Base-by-base conservation (phyloP, 2,888 invertebrate genomes). In the Orgyia antiqua region DNA sequence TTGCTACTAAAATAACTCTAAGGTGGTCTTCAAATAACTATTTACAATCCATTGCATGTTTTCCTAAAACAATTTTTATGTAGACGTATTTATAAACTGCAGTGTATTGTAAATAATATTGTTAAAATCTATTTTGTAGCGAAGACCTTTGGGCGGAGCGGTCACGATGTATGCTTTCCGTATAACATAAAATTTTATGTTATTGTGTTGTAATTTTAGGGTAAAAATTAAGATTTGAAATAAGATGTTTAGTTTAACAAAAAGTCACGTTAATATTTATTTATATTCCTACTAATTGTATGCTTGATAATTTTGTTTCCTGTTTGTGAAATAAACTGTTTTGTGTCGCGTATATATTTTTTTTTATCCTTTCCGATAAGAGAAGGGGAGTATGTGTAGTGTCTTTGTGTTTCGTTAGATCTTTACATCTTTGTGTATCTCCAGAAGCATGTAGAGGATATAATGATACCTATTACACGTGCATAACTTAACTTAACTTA, bases 131-230 rank as follows among this genome's bases (percentile, higher is more conserved):
- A 7, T 4, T 13, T 31, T 30, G 10, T 32, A 27, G 25, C 28
- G 3, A 27, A 24, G 10, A 20, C 30, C n/a, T 26, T 12, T 26
- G 53, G 68, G 64, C 53, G 65, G 59, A 51, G 63, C 48, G 36
- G 34, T 12, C 35, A 35, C 41, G 55, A 62, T 64, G 39, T 60
- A 70, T 57, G 51, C 44, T 58, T 72, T 68, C 71, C 69, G 65
- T 47, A 39, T 42, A 39, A 39, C 59, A 63, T 73, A 62, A 70
- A 74, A 67, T 54, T 41, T 53, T 60, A 71, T 58, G 57, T 45
- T 58, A 50, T 47, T 45, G 43, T 32, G 33, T 36, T 20, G 38
- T 57, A 36, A 62, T 60, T 56, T 45, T 37, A 35, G 35, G 40
- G 41, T 42, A 29, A 32, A 42, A 42, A 36, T 37, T 36, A 34